A percentile compares a stretch with the other conserved stretches of the same genome.
phyloP scores from a whole-genome alignment of 2,888 invertebrate species.

The Neria commutata region DNA sequence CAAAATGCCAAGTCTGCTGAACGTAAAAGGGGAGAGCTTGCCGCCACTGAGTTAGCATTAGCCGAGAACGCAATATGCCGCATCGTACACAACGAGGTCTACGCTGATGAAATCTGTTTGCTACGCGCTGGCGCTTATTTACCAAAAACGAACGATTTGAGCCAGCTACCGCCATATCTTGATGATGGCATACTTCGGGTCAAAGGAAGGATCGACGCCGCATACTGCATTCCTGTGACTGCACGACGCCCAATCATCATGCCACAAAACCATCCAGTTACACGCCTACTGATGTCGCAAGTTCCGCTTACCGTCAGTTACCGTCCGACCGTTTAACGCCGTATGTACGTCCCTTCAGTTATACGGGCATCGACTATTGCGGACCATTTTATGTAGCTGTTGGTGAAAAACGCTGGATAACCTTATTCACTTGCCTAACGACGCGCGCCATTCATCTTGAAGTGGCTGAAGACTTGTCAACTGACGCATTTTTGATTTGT shows the following conservation, averaged over 20 bases:
- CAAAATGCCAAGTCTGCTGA: constrained; percentile 18
- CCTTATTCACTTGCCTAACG: constrained; percentile 12
- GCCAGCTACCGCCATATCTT: neutral
- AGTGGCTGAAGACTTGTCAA: constrained; percentile 13
- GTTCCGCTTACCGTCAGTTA: no score
- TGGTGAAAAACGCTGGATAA: no score
- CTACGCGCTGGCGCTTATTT: neutral
- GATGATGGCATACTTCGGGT: constrained; percentile 11
- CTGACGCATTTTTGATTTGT: constrained; percentile 5
- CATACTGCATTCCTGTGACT: constrained; percentile 5
- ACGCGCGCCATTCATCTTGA: constrained; percentile 13
- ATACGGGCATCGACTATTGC: no score
- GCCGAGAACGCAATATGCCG: constrained; percentile 18
- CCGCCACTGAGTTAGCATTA: constrained; percentile 13
- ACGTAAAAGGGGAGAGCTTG: constrained; percentile 11
- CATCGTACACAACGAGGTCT: constrained; percentile 6
- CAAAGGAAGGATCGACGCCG: constrained; percentile 15
- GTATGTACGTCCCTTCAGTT: no score
- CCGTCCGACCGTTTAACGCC: no score
- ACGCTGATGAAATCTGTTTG: neutral
- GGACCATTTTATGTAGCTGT: no score
- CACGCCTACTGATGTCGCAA: no score
- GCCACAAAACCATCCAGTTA: no score
- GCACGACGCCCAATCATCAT: constrained; percentile 1
- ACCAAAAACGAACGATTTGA: neutral